Evolutionary conservation across 2,888 invertebrate genomes (phyloP), one percentile per base, ranked within the genome.

Genomic region (Eumacrocentrus americanus): DNA sequence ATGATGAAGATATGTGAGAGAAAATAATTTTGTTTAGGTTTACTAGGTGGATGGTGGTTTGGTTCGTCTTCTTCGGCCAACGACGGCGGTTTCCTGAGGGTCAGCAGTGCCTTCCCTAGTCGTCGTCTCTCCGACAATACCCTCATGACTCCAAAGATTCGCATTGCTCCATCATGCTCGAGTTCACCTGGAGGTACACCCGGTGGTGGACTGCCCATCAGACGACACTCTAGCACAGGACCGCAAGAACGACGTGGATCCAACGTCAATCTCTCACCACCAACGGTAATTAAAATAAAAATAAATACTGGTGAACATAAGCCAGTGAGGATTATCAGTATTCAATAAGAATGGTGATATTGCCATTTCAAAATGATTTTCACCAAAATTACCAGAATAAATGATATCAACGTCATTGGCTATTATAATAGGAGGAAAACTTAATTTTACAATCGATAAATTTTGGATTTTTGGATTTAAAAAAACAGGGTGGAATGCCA

Each of bases 101-200:
- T 95, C 29, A 88, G 89, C 62, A 89, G 84, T 76, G 89, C 90
- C 65, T 82, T 84, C 5, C 91, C 94, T 80, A 92, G 93, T 53
- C 89, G 95, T 55, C 89, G 95, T 53, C 87, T 95, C 57, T 95
- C 94, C 20, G 95, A 95, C 82, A 95, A 95, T 80, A 94, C 94
- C 48, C 83, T 95, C 75, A 92, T 94, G 90, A 91, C 92, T 65
- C 93, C 94, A 35, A 93, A 93, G 82, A 94, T 93, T 68, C 88
- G 91, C 54, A 90, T 95, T 62, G 93, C 93, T 0, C 93, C 93
- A 7, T 94, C 94, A 12, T 93, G 93, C 80, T 91, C 93, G 9
- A 92, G 93, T 2, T 93, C 93, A 0, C 86, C 88, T 0, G 89
- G 88, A 67, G 86, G 79, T 66, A 86, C 81, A 1, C 90, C 92